phyloP scores from a whole-genome alignment of 2,113 vertebrate genomes.

The Bettongia penicillata region DNA sequence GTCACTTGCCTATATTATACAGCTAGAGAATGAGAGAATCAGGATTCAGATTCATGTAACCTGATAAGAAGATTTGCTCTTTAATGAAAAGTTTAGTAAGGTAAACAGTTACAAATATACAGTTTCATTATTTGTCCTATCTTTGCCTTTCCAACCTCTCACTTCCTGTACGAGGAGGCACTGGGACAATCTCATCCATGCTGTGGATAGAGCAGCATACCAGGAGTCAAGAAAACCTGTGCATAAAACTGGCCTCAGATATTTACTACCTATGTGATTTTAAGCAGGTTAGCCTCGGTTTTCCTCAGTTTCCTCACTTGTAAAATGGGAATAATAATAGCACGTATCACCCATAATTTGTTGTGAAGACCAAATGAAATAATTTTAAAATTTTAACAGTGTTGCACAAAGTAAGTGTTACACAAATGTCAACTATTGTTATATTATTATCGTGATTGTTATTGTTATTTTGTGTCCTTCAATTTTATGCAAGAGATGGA shows the following conservation, averaged over 20 bases:
- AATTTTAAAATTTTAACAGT: neutral
- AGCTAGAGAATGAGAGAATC: neutral
- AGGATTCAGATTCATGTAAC: neutral
- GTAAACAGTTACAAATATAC: neutral
- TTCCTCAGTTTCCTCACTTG: neutral
- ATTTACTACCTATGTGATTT: neutral
- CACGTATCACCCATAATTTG: neutral
- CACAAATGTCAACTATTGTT: neutral
- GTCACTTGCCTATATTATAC: neutral
- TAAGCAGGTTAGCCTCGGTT: neutral
- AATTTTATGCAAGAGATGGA: neutral
- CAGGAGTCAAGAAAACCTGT: neutral
- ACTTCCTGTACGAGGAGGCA: neutral
- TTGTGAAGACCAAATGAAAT: neutral
- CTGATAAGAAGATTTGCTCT: neutral
- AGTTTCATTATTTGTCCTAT: neutral
- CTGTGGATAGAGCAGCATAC: neutral
- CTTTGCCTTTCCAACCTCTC: neutral
- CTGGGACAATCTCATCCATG: neutral
- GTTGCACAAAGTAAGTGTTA: neutral
- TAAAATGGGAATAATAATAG: neutral
- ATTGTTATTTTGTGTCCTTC: neutral
- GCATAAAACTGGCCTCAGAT: neutral
- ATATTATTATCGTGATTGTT: neutral
- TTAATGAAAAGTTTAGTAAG: neutral